Evolutionary conservation across 2,888 invertebrate species (phyloP), one percentile per base, ranked within the genome.

Genomic region (Pheosia tremula): DNA sequence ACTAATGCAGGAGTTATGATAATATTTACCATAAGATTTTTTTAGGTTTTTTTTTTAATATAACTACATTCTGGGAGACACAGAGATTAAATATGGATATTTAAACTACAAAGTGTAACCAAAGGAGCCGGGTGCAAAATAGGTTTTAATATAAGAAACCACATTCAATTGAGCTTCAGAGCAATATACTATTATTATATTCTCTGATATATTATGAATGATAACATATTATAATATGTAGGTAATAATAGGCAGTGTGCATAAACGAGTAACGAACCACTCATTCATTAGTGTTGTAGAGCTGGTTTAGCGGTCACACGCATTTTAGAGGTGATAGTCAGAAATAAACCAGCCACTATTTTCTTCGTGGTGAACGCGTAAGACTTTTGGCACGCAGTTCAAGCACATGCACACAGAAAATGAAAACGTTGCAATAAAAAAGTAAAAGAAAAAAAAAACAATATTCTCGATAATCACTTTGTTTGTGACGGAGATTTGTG

Each of bases 341-440:
- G 79, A 85, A 84, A 87, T 85, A 87, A 81, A 78, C 75, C 41
- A n/a, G 75, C 79, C 78, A 80, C 77, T 83, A 80, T 78, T 77
- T 78, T 77, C 77, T 79, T 76, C 79, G 78, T 78, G 65, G 77
- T 79, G 77, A 84, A 82, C 78, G 80, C 72, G 77, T 77, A 76
- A 77, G 74, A 69, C 77, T 82, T 82, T 88, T 89, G 88, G 87
- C 88, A 88, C 81, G 68, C 74, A 64, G 64, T 75, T 68, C 76
- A 74, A 78, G 76, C 74, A 76, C 24, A 73, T 78, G 70, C 76
- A 75, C 72, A 71, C 64, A 58, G 69, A 64, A 78, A 78, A 72
- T 74, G 74, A 76, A 77, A 83, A 79, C 71, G 75, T 71, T 74
- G 71, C 75, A 81, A 83, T 83, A 79, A 82, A 75, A 78, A 77